Conservation (phyloP, 2,113 vertebrate species). For the Fulmarus glacialis region DNA sequence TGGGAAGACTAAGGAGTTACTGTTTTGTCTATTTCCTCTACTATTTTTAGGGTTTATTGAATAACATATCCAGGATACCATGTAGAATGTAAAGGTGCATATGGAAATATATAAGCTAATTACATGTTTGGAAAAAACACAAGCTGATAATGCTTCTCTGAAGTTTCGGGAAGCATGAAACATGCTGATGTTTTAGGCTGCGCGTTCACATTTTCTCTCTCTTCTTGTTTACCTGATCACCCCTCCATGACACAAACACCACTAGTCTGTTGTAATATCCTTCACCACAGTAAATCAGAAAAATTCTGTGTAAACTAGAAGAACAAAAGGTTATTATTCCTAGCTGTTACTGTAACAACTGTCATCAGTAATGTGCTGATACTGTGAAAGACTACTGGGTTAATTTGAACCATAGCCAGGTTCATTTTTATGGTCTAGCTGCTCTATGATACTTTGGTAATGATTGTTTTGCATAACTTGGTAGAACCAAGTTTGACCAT, state of each 20-base stretch:
- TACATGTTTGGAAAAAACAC: not conserved
- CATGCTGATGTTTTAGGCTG: not conserved
- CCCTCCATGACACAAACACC: not conserved
- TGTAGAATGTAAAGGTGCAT: not conserved
- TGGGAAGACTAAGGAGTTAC: not conserved
- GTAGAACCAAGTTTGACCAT: not conserved
- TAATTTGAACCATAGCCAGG: not conserved
- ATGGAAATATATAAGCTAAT: not conserved
- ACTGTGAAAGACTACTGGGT: not conserved
- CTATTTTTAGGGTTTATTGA: slow-evolving; percentile 3
- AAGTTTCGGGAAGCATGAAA: not conserved
- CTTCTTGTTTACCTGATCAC: not conserved
- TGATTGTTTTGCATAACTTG: not conserved
- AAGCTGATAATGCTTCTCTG: not conserved
- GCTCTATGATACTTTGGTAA: not conserved
- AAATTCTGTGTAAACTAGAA: not conserved
- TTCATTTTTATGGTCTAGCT: not conserved
- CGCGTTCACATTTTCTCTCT: not conserved
- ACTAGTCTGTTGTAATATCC: not conserved
- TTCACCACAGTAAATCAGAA: not conserved
- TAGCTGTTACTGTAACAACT: not conserved
- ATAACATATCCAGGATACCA: not conserved
- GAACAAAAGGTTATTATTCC: not conserved
- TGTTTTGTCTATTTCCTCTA: not conserved
- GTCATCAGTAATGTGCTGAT: not conserved